Base-by-base conservation (phyloP, 2,113 vertebrate species). In the Anguilla japonica region DNA sequence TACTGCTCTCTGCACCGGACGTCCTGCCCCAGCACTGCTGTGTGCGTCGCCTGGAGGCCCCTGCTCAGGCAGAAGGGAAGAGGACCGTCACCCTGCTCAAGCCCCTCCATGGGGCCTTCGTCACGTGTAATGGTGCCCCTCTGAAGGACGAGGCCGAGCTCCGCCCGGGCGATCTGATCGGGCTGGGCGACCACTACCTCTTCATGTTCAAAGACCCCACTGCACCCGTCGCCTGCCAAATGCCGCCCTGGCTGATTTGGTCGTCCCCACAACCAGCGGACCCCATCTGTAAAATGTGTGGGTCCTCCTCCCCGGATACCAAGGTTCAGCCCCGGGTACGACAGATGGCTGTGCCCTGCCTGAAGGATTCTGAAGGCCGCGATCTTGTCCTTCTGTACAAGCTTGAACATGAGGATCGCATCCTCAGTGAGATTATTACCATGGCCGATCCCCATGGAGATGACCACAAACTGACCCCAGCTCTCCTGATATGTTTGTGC, bases 151-250 rank as follows among this genome's bases (percentile, higher is more conserved):
- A 94, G 53, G 91, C 85, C 41, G 89, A 88, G 78, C 93, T 96
- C 26, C 86, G 80, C n/a, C 88, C 94, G 0, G 95, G 96, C 7
- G 96, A 96, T 82, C 84, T 96, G 9, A 91, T 96, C 7, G 93
- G 94, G 1, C 39, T 96, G 82, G 96, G 96, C 11, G 90, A 92
- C 43, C 86, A 87, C 85, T 96, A 96, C 91, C 79, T 96, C 79
- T 96, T 96, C 85, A 93, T 96, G 78, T 96, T 94, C 88, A 96
- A 96, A 89, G 95, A 96, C 87, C 95, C 95, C 0, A 87, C 86
- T 11, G 71, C 53, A 22, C 1, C 79, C 29, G 16, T 79, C 34
- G 15, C 78, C 6, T 29, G 60, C 56, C 87, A 84, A 5, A 78
- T 40, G 18, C 83, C 78, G 4, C 11, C 57, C 34, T 88, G 86